phyloP scores from a whole-genome alignment of 2,888 invertebrate species.

The Epistrophella euchroma region DNA sequence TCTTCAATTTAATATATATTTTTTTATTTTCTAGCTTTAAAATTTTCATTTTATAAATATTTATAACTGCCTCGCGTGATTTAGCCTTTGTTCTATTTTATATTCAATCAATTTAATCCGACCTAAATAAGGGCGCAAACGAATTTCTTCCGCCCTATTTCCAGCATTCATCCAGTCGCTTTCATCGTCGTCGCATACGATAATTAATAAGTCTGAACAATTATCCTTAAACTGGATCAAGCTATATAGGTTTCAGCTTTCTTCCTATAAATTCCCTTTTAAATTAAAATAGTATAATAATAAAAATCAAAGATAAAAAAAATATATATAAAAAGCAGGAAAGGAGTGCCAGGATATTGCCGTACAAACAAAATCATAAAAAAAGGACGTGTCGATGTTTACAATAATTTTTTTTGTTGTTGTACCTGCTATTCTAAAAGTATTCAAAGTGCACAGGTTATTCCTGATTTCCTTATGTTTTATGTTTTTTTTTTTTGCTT shows the following conservation, averaged over 20 bases:
- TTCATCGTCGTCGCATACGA: conserved; percentile 27
- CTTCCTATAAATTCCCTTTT: conserved; percentile 16
- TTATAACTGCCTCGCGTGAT: neutral
- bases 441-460: conserved; percentile 68
- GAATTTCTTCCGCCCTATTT: conserved; percentile 24
- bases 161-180: conserved; percentile 12
- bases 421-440: conserved; percentile 28
- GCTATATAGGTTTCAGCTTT: conserved; percentile 63
- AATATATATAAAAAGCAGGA: conserved; percentile 46
- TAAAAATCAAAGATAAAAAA: conserved; percentile 48
- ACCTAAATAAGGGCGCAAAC: conserved; percentile 12
- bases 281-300: conserved; percentile 54
- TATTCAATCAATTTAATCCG: conserved; percentile 10
- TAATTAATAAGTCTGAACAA: conserved; percentile 64
- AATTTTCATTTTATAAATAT: neutral
- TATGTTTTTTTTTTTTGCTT: conserved; percentile 6
- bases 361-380: conserved; percentile 28
- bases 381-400: conserved; percentile 40
- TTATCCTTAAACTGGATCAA: conserved; percentile 71
- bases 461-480: conserved; percentile 47
- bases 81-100: neutral
- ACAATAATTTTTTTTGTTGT: conserved; percentile 22
- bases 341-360: conserved; percentile 31
- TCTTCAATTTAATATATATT: neutral
- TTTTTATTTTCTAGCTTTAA: neutral